Evolutionary conservation across 2,888 invertebrate genomes (phyloP), one percentile per base, ranked within the genome.

Genomic region (Dicycla oo): DNA sequence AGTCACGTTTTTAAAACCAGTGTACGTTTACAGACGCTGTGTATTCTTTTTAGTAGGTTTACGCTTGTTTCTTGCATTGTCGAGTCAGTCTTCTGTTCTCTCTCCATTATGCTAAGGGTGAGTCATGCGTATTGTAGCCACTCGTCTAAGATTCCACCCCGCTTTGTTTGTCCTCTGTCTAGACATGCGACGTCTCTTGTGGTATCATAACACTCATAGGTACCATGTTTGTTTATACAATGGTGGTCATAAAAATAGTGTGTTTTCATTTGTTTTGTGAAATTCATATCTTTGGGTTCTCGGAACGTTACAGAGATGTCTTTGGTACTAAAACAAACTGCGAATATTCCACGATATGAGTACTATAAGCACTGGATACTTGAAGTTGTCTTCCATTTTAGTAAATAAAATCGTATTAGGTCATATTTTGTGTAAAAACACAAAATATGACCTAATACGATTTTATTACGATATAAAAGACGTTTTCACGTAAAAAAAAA

Each of bases 81-180:
- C 58, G 0, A 54, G 43, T 81, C 2, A 20, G 13, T 13, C 26
- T 64, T 80, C 75, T 61, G 45, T 45, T 18, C 26, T 47, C n/a
- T 30, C 43, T 51, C n/a, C 34, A 23, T 56, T 23, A 40, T 63
- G 45, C 23, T 49, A 10, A 1, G 18, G 40, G 43, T 83, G 80
- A 80, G 47, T 83, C 83, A 80, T 61, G 80, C 83, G 68, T 82
- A 34, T 51, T 66, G 66, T 15, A 57, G 30, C 43, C 56, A 61
- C 83, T 79, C 79, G 64, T 69, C 72, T 71, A 15, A 63, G 49
- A 69, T 38, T 30, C 66, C 66, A 45, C 54, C 54, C 23, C 38
- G 75, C 83, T 74, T 80, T 74, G 83, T 80, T 73, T 69, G 69
- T 51, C 7, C n/a, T 51, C n/a, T 13, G 80, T 80, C 83, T 83